Evolutionary conservation across 2,113 vertebrate species (phyloP).

Genomic region (Notothenia rossii): DNA sequence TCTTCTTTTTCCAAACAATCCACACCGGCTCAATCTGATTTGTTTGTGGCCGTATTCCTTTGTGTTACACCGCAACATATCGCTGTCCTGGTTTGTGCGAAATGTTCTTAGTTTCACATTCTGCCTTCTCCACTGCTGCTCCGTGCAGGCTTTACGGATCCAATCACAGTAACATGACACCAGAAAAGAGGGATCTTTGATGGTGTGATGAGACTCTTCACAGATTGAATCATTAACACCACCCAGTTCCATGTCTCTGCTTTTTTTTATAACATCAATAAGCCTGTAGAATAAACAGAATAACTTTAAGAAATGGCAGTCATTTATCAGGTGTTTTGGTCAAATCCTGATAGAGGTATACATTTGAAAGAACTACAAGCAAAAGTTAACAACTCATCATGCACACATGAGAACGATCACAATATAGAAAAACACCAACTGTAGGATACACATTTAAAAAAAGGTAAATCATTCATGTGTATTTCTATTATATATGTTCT

Average conservation of each 20-base stretch:
- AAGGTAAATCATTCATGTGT: slow-evolving; percentile 1
- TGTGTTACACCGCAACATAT: background rate
- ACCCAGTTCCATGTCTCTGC: slow-evolving; percentile 30
- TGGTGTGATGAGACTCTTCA: slow-evolving; percentile 17
- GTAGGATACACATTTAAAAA: slow-evolving; percentile 1
- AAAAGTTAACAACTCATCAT: slow-evolving; percentile 35
- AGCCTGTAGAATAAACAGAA: slow-evolving; percentile 1
- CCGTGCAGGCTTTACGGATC: slow-evolving; percentile 26
- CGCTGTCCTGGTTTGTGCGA: slow-evolving; percentile 21
- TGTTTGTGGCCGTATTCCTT: background rate
- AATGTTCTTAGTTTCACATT: slow-evolving; percentile 33
- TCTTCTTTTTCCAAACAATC: slow-evolving; percentile 22
- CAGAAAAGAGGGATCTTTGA: slow-evolving; percentile 44
- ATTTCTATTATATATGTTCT: slow-evolving; percentile 6
- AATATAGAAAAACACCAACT: slow-evolving; percentile 31
- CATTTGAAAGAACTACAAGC: background rate
- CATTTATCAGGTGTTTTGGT: slow-evolving; percentile 25
- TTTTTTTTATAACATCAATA: slow-evolving; percentile 22
- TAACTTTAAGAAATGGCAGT: slow-evolving; percentile 15
- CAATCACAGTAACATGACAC: slow-evolving; percentile 43
- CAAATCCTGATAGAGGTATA: background rate
- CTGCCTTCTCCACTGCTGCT: slow-evolving; percentile 10
- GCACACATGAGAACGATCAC: slow-evolving; percentile 7
- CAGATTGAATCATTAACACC: slow-evolving; percentile 2
- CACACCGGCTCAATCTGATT: slow-evolving; percentile 19